phyloP scores from a whole-genome alignment of 35 echinoderm and acorn worm species.

The Patiria miniata region DNA sequence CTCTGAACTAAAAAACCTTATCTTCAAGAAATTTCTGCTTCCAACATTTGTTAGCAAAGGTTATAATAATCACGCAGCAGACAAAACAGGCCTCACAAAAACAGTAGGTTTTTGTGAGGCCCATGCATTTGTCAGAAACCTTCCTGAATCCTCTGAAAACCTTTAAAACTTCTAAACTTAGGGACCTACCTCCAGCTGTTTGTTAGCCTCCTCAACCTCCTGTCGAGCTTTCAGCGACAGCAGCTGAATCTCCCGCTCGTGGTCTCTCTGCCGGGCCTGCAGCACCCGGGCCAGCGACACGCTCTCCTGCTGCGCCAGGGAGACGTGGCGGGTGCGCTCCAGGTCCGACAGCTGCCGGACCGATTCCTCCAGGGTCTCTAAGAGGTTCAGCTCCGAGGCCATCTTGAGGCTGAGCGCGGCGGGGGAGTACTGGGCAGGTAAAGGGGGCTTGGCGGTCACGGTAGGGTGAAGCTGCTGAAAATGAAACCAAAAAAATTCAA shows the following conservation, averaged over 20 bases:
- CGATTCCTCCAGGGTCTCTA: slow-evolving; percentile 84
- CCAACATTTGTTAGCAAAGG: no score
- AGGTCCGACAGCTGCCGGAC: slow-evolving; percentile 63
- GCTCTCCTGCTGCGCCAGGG: slow-evolving; percentile 90
- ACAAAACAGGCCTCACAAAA: no score
- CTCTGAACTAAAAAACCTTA: no score
- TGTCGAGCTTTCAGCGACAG: slow-evolving; percentile 82
- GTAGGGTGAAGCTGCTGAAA: neutral
- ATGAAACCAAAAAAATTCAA: no score
- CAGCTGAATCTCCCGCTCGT: slow-evolving; percentile 92
- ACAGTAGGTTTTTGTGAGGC: no score
- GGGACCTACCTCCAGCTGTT: slow-evolving; percentile 53
- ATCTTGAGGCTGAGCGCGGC: slow-evolving; percentile 87
- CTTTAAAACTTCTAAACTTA: neutral
- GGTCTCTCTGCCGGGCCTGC: slow-evolving; percentile 72
- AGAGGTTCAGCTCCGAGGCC: slow-evolving; percentile 80
- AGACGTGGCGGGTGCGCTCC: slow-evolving; percentile 76
- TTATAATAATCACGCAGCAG: no score
- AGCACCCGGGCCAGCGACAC: slow-evolving; percentile 75
- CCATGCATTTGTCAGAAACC: no score
- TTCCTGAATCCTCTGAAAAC: no score
- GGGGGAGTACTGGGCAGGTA: slow-evolving; percentile 54
- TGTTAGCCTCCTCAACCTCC: slow-evolving; percentile 84
- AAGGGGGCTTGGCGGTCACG: neutral
- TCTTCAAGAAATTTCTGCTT: no score